Evolutionary conservation across 2,113 vertebrate species (phyloP).

Genomic region (Microcebus griseorufus): DNA sequence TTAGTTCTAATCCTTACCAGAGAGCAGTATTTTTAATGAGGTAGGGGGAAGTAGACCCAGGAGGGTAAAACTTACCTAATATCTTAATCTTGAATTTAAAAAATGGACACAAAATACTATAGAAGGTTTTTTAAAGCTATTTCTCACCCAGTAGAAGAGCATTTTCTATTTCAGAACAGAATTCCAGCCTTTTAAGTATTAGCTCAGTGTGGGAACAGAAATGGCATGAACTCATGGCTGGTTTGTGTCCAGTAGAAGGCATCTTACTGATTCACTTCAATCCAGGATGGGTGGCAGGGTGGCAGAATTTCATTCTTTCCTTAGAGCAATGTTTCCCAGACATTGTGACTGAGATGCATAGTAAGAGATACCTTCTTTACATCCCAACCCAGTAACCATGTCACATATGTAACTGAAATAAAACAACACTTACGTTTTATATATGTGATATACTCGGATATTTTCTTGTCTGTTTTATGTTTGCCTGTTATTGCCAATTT

Average conservation of each 20-base stretch:
- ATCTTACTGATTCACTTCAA: not conserved
- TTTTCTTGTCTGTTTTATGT: not conserved
- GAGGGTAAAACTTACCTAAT: not conserved
- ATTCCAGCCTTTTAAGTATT: not conserved
- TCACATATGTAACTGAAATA: not conserved
- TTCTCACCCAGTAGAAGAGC: not conserved
- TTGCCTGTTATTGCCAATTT: not conserved
- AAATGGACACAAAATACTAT: not conserved
- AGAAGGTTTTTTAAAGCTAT: not conserved
- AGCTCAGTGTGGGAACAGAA: not conserved
- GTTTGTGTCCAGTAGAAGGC: not conserved
- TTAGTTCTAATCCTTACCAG: conserved; percentile 33
- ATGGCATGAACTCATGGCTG: not conserved
- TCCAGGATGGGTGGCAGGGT: not conserved
- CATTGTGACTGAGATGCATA: not conserved
- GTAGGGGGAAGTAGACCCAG: not conserved
- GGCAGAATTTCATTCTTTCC: not conserved
- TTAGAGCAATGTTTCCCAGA: not conserved
- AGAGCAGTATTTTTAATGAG: conserved; percentile 29
- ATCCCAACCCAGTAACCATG: not conserved
- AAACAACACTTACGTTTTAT: not conserved
- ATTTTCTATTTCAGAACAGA: not conserved
- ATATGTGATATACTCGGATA: not conserved
- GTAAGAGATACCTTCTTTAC: not conserved
- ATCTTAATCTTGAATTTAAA: not conserved